Evolutionary conservation across 2,888 invertebrate species (phyloP).

Genomic region (Ischnura elegans): DNA sequence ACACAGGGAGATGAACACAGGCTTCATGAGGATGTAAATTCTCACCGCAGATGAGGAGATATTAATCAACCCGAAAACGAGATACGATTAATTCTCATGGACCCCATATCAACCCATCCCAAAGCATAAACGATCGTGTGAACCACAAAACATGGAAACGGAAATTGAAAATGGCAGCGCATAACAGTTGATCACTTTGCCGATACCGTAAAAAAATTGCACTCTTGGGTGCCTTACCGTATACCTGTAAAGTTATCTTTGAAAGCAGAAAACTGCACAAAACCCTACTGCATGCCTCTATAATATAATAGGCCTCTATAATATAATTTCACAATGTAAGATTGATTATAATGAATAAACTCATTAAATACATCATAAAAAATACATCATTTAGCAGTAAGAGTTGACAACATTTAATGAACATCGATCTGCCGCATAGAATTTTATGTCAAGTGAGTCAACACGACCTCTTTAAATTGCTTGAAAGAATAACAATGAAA

Average conservation of each 20-base stretch:
- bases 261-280: not conserved
- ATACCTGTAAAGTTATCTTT: not conserved
- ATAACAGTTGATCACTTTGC: not conserved
- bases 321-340: too few relatives aligned
- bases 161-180: not conserved
- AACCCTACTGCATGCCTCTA: not conserved
- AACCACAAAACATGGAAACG: not conserved
- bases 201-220: not conserved
- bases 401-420: too few relatives aligned
- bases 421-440: too few relatives aligned
- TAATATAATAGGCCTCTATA: too few relatives aligned
- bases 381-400: too few relatives aligned
- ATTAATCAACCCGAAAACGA: not conserved
- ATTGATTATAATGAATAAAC: too few relatives aligned
- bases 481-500: too few relatives aligned
- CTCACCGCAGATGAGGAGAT: not conserved
- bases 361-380: too few relatives aligned
- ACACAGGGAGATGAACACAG: not conserved
- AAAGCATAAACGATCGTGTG: not conserved
- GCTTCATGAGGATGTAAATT: constrained; percentile 1
- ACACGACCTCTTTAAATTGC: too few relatives aligned
- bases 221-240: not conserved
- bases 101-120: not conserved
- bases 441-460: too few relatives aligned
- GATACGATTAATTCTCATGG: not conserved